Conservation (phyloP, 2,888 invertebrate species). For the Diadegma fenestrale region DNA sequence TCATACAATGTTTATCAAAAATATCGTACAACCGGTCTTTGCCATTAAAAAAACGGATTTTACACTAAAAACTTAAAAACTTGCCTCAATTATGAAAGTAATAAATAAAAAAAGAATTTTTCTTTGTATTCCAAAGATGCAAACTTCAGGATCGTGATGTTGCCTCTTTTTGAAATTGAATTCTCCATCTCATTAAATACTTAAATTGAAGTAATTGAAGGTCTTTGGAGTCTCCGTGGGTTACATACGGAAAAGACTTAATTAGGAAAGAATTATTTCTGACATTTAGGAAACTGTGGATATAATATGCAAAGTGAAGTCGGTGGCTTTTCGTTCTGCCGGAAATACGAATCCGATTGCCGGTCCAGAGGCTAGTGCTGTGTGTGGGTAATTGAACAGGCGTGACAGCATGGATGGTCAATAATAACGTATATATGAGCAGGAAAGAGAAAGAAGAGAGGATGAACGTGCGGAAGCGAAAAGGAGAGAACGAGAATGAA, state of each 20-base stretch:
- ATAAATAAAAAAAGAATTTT: too few species aligned
- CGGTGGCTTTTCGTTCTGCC: conserved; percentile 63
- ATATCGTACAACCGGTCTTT: too few species aligned
- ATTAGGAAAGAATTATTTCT: neutral
- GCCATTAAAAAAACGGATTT: too few species aligned
- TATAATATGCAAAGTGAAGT: conserved; percentile 3
- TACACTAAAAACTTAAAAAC: too few species aligned
- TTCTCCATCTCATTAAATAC: neutral
- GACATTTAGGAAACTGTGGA: conserved; percentile 13
- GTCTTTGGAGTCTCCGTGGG: neutral
- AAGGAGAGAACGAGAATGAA: conserved; percentile 37
- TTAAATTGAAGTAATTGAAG: neutral
- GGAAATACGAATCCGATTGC: conserved; percentile 71
- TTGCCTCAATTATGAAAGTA: too few species aligned
- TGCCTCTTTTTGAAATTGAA: neutral
- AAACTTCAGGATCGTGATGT: too few species aligned
- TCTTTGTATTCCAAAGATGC: too few species aligned
- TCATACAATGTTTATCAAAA: too few species aligned
- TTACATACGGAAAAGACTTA: neutral
- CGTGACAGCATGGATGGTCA: conserved; percentile 64
- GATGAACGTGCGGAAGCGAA: neutral
- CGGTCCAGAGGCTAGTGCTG: conserved; percentile 52
- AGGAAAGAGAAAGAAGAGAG: conserved; percentile 35
- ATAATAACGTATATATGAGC: conserved; percentile 52
- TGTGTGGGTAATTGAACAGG: conserved; percentile 66